A percentile compares a stretch with the other conserved stretches of the same genome.
These are phyloP conservation scores for Ascaphus truei DNA, from an alignment of 2,113 vertebrate species.

Conservation along the genomic window DNA sequence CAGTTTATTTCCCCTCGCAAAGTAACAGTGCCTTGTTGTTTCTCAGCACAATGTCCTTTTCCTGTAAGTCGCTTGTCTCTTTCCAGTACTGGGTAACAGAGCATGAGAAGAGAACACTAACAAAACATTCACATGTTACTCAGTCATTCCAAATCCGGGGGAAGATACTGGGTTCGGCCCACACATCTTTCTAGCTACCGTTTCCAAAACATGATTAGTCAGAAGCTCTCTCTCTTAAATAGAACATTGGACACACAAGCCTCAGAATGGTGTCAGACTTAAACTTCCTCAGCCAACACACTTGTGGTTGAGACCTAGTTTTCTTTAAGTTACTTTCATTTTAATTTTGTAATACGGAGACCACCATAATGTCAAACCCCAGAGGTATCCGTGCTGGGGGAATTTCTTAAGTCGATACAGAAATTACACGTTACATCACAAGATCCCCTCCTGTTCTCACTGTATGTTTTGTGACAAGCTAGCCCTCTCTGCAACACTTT, in stretches of 20 bases:
- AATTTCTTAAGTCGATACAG: not conserved
- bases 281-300: slow-evolving; percentile 6
- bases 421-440: not conserved
- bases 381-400: not conserved
- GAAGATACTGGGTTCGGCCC: not conserved
- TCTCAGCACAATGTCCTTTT: slow-evolving; percentile 49
- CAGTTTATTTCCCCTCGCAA: slow-evolving; percentile 39
- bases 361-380: slow-evolving; percentile 15
- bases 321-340: slow-evolving; percentile 21
- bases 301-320: slow-evolving; percentile 16
- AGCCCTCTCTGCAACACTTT: no score
- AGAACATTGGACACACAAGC: slow-evolving; percentile 13
- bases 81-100: slow-evolving; percentile 30
- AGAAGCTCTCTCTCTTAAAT: slow-evolving; percentile 5
- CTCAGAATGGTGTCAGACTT: not conserved
- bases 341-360: not conserved
- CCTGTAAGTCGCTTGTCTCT: slow-evolving; percentile 46
- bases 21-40: slow-evolving; percentile 29
- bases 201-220: slow-evolving; percentile 25
- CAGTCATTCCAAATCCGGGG: slow-evolving; percentile 39
- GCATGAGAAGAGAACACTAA: slow-evolving; percentile 39
- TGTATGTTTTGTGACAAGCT: no score
- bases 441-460: not conserved
- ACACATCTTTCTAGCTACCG: slow-evolving; percentile 1
- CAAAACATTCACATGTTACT: slow-evolving; percentile 42